Evolutionary conservation across 2,113 vertebrate genomes (phyloP).

Genomic region (Erinaceus europaeus): DNA sequence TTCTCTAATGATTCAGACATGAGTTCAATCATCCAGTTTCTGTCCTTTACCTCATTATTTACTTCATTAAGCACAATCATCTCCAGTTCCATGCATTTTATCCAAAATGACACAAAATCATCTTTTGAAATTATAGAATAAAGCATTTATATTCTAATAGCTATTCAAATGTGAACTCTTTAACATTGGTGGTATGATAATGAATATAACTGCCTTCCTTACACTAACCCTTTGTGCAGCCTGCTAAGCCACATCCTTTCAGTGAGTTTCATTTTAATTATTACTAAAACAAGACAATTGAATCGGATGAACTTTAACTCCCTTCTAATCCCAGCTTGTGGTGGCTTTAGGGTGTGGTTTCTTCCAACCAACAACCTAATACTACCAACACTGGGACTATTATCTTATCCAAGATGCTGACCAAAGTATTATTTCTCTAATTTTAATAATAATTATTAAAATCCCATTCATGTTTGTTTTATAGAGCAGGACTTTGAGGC

Average conservation of each 20-base stretch:
- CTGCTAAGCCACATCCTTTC: neutral
- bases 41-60: too few species aligned
- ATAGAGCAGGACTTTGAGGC: neutral
- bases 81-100: too few species aligned
- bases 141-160: neutral
- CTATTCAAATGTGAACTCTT: neutral
- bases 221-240: neutral
- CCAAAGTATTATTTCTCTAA: too few species aligned
- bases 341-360: neutral
- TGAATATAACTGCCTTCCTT: neutral
- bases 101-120: too few species aligned
- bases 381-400: neutral
- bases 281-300: constrained; percentile 21
- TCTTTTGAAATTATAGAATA: neutral
- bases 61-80: too few species aligned
- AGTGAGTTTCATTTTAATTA: neutral
- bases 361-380: neutral
- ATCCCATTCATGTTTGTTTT: neutral
- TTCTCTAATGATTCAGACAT: too few species aligned
- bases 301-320: neutral
- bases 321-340: neutral
- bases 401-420: neutral
- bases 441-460: neutral
- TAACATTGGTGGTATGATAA: neutral
- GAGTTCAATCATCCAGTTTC: too few species aligned